phyloP scores from a whole-genome alignment of 1,140 invertebrate species.

The Ladona fulva region DNA sequence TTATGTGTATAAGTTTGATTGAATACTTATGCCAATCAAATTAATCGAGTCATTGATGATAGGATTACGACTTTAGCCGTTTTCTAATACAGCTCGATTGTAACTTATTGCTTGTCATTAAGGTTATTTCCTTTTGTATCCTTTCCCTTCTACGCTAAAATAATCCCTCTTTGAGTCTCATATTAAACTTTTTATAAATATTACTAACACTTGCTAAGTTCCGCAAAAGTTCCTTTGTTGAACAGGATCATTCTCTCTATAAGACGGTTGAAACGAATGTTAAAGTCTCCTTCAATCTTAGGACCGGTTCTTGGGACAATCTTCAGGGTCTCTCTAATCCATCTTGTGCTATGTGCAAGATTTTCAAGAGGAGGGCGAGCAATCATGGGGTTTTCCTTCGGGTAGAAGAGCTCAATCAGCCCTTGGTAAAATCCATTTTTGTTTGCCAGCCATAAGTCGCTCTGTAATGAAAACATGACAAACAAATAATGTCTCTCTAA shows the following conservation, averaged over 20 bases:
- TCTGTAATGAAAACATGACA: not conserved
- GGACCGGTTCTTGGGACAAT: not conserved
- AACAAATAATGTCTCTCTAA: no score
- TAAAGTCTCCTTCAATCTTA: not conserved
- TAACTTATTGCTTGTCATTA: no score
- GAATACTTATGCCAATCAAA: no score
- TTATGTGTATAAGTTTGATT: no score
- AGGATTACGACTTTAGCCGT: no score
- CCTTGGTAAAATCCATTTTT: not conserved
- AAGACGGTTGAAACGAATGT: not conserved
- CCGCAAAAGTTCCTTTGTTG: not conserved
- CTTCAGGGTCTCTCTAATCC: not conserved
- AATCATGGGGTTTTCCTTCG: not conserved
- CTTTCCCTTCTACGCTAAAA: no score
- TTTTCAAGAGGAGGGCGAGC: not conserved
- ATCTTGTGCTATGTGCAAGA: not conserved
- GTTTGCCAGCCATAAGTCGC: slow-evolving; percentile 12
- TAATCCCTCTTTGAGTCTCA: no score
- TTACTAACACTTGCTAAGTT: not conserved
- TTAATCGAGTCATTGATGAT: no score
- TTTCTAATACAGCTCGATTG: no score
- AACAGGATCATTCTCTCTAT: not conserved
- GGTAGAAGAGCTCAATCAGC: not conserved
- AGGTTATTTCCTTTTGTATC: no score
- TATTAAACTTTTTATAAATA: no score